phyloP scores from a whole-genome alignment of 2,888 invertebrate genomes.

The Timandra comae region DNA sequence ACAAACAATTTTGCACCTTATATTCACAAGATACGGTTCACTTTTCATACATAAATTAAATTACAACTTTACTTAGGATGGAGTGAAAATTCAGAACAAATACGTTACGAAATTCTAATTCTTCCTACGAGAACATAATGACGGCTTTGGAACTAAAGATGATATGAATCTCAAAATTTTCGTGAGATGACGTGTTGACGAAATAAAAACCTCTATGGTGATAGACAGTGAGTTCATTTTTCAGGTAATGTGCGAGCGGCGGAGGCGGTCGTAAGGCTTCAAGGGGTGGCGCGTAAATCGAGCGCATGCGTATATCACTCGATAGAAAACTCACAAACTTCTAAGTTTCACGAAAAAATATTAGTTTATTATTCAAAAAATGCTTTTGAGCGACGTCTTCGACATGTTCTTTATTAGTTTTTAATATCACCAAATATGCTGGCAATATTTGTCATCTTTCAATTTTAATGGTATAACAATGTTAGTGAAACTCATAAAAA shows the following conservation, averaged over 20 bases:
- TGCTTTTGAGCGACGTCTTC: too few relatives aligned
- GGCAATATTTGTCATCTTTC: too few relatives aligned
- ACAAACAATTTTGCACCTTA: constrained; percentile 38
- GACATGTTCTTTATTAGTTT: too few relatives aligned
- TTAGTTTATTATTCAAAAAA: not conserved
- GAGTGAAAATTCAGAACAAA: constrained; percentile 43
- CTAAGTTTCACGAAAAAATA: constrained; percentile 42
- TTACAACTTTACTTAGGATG: constrained; percentile 23
- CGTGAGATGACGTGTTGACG: constrained; percentile 40
- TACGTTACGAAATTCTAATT: constrained; percentile 66
- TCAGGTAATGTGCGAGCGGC: constrained; percentile 41
- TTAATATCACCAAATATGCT: too few relatives aligned
- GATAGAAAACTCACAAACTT: constrained; percentile 55
- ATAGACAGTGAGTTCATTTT: constrained; percentile 60
- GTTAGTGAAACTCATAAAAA: too few relatives aligned
- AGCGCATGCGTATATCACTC: constrained; percentile 70
- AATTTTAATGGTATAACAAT: too few relatives aligned
- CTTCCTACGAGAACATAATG: constrained; percentile 67
- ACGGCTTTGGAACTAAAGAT: constrained; percentile 66
- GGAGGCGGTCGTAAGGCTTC: constrained; percentile 73
- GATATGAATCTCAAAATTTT: constrained; percentile 52
- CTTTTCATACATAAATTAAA: constrained; percentile 22
- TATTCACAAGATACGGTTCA: constrained; percentile 20
- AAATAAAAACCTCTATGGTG: constrained; percentile 44
- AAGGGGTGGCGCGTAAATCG: constrained; percentile 71